Conservation (phyloP, 2,797 vertebrate genomes). For the Smutsia temminckii region DNA sequence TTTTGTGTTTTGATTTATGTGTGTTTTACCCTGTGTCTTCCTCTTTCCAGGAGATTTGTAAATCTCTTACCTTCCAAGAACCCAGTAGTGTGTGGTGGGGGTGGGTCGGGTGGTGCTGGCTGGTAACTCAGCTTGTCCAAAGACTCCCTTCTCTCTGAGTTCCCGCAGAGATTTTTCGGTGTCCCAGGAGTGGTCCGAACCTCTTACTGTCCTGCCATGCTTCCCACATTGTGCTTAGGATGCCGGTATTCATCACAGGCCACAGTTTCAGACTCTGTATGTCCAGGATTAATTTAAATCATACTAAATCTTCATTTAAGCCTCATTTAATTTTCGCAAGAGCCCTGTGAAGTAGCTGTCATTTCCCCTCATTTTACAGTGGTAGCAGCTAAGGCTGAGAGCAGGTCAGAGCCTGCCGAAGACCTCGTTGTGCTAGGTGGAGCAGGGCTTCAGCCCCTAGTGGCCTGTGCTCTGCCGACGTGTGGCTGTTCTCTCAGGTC, state of each 20-base stretch:
- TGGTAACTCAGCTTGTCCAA: neutral
- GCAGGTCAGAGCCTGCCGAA: neutral
- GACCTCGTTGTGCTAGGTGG: neutral
- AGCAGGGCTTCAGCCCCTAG: neutral
- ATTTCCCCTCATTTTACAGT: neutral
- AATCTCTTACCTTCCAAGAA: constrained; percentile 42
- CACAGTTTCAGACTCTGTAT: neutral
- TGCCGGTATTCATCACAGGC: neutral
- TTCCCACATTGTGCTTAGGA: neutral
- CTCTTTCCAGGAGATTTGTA: constrained; percentile 38
- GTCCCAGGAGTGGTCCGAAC: neutral
- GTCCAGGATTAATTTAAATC: neutral
- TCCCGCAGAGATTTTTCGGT: neutral
- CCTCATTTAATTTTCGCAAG: neutral
- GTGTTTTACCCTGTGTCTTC: constrained; percentile 35
- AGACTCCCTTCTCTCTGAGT: neutral
- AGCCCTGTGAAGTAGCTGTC: neutral
- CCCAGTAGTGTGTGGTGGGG: neutral
- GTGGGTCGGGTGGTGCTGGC: neutral
- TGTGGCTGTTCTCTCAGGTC: neutral
- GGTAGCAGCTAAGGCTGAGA: neutral
- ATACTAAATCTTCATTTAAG: neutral
- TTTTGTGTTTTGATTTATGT: constrained; percentile 49
- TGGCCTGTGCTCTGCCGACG: neutral
- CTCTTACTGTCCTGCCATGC: neutral